phyloP scores from a whole-genome alignment of 2,888 invertebrate species.

The Drosophila pegasa region DNA sequence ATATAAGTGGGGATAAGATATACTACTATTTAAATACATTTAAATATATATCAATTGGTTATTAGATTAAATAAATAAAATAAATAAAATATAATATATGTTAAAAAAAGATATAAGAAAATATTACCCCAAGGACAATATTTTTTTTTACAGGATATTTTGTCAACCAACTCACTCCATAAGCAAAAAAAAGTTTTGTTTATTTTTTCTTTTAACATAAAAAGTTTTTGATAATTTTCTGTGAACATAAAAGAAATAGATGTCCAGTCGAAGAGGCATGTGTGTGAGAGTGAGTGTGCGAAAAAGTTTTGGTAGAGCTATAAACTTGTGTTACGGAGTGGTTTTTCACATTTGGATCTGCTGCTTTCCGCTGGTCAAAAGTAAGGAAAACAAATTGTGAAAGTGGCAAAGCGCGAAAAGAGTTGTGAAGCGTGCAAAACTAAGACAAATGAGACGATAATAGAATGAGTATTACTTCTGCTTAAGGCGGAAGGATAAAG shows the following conservation, averaged over 20 bases:
- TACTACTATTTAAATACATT: background rate
- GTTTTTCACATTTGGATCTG: constrained; percentile 32
- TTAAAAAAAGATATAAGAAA: background rate
- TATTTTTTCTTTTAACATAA: constrained; percentile 40
- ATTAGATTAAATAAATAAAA: background rate
- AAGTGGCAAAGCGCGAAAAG: constrained; percentile 72
- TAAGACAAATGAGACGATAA: constrained; percentile 74
- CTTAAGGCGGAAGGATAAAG: constrained; percentile 27
- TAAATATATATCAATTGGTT: background rate
- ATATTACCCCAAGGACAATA: background rate
- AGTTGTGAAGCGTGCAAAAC: constrained; percentile 61
- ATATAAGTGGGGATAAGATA: background rate
- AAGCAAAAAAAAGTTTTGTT: constrained; percentile 3
- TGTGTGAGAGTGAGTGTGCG: constrained; percentile 41
- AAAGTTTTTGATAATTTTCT: constrained; percentile 63
- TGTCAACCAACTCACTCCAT: background rate
- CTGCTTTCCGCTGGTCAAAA: constrained; percentile 53
- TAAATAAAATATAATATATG: background rate
- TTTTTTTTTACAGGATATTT: constrained; percentile 25
- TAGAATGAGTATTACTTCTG: constrained; percentile 63
- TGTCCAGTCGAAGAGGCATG: constrained; percentile 54
- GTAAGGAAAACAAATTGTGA: constrained; percentile 73
- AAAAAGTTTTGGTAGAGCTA: constrained; percentile 63
- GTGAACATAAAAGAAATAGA: constrained; percentile 30
- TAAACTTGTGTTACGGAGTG: constrained; percentile 69